Evolutionary conservation across 2,888 invertebrate species (phyloP), one percentile per base, ranked within the genome.

Genomic region (Anaspis maculata): DNA sequence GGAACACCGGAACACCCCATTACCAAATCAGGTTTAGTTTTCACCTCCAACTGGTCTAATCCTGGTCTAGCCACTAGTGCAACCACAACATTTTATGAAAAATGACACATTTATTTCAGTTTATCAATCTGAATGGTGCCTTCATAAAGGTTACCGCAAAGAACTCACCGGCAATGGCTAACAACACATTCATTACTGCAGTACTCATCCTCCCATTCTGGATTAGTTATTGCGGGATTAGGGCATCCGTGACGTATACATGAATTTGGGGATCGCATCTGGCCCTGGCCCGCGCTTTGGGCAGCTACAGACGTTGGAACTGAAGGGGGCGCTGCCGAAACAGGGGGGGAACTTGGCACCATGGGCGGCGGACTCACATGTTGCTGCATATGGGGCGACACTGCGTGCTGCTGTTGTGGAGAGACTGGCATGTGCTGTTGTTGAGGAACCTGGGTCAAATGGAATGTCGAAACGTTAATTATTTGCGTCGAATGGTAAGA

Each of bases 101-200:
- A n/a, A n/a, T n/a, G n/a, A n/a, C n/a, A n/a, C n/a, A n/a, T n/a
- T n/a, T n/a, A n/a, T n/a, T n/a, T n/a, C n/a, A n/a, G n/a, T n/a
- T n/a, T n/a, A n/a, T n/a, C n/a, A n/a, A n/a, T n/a, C n/a, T n/a
- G n/a, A n/a, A n/a, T n/a, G n/a, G n/a, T n/a, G n/a, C n/a, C n/a
- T n/a, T n/a, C n/a, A n/a, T n/a, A n/a, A n/a, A n/a, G n/a, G n/a
- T n/a, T n/a, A n/a, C n/a, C n/a, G n/a, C 4, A 27, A 19, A 25
- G 26, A 16, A 55, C 62, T 58, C 62, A 80, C 81, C 90, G 84
- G 80, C 94, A 94, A 68, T 95, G 94, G 65, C 83, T 86, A 63
- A 92, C 89, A 45, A 94, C 94, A 70, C 94, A 95, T 67, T 94
- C 91, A 68, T 91, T 92, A 68, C 91, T 90, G 73, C 94, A 95